Conservation (phyloP, 2,888 invertebrate species). For the Eupeodes luniger region DNA sequence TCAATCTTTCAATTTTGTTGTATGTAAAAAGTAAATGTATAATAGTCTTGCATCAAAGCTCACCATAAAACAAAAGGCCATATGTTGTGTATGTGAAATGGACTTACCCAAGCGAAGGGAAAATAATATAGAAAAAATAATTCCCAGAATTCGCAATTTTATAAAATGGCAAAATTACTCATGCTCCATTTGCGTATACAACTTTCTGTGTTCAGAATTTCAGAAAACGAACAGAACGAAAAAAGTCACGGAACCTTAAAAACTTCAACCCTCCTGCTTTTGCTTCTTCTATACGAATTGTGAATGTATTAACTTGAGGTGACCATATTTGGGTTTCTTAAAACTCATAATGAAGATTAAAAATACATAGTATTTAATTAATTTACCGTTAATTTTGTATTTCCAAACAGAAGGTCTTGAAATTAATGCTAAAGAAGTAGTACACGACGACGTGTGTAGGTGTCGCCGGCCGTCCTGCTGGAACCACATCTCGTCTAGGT, state of each 20-base stretch:
- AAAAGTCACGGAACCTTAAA: constrained; percentile 5
- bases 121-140: constrained; percentile 53
- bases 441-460: no score
- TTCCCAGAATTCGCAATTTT: constrained; percentile 66
- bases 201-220: constrained; percentile 63
- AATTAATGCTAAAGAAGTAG: no score
- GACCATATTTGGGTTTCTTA: neutral
- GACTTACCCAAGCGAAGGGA: constrained; percentile 30
- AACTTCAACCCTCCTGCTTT: constrained; percentile 27
- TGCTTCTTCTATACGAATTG: neutral
- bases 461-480: no score
- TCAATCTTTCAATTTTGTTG: constrained; percentile 32
- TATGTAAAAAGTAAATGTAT: neutral
- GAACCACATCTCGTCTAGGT: no score
- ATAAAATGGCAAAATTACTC: constrained; percentile 73
- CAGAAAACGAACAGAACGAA: constrained; percentile 21
- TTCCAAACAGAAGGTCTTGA: no score
- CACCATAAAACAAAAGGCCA: constrained; percentile 35
- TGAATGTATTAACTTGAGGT: constrained; percentile 38
- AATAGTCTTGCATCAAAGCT: constrained; percentile 51
- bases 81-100: constrained; percentile 51
- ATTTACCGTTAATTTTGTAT: no score
- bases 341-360: no score
- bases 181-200: constrained; percentile 68
- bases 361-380: no score